Base-by-base conservation (phyloP, 2,113 vertebrate species). In the Pithys albifrons region DNA sequence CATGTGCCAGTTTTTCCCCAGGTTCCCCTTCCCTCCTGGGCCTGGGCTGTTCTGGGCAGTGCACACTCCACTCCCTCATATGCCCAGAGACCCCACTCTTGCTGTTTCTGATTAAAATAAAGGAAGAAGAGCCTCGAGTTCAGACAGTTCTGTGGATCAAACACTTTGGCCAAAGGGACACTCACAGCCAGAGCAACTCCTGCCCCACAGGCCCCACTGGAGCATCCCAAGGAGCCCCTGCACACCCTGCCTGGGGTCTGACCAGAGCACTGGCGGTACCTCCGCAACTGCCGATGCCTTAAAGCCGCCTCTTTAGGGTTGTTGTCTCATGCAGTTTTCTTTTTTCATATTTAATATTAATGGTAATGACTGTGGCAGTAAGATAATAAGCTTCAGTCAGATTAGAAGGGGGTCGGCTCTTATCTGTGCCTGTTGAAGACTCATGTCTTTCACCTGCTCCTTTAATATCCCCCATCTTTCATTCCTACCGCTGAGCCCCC, bases 391-490 rank as follows among this genome's bases (percentile, higher is more conserved):
- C 97, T 97, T 96, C 97, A 95, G 98, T 97, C 98, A 98, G 98
- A 98, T 98, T 98, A 98, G 98, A 98, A 98, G 98, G 98, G 97
- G 97, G 98, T 98, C 89, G 97, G 95, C 96, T 97, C 98, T 98
- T 98, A 98, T 98, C 98, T 97, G 86, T 76, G 96, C 66, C 98
- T 93, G 97, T 98, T 97, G 97, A 98, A 98, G 97, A 97, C 98
- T 95, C 97, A 97, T 94, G 98, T 97, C 98, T 98, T 98, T 99
- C 98, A 99, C 98, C 98, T 98, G 98, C 98, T 98, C 97, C 98
- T 98, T 98, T 97, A 97, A 98, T 98, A 98, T 97, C 97, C 97
- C 97, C 97, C 97, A 97, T 97, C 97, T 97, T 97, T 97, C 98
- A 97, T 97, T 97, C 96, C 95, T 96, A 96, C 98, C 95, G 97